Evolutionary conservation across 2,113 vertebrate genomes (phyloP).

Genomic region (Rissa tridactyla): DNA sequence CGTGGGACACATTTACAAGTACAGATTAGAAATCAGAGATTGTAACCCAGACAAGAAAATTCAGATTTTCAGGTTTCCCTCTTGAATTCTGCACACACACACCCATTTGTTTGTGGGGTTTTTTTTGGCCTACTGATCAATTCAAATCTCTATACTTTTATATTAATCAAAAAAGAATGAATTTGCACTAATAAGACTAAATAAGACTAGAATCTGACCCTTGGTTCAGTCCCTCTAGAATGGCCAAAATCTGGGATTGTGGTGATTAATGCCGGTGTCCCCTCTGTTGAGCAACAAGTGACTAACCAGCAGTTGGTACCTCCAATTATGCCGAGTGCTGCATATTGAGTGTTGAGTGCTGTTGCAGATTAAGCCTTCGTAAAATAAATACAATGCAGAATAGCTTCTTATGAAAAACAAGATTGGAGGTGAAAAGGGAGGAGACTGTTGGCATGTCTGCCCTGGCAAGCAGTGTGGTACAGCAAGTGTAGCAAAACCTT

Average conservation of each 20-base stretch:
- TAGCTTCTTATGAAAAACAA: not conserved
- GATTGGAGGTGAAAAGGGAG: not conserved
- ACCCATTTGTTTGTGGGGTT: too few relatives aligned
- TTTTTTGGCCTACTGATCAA: accelerated
- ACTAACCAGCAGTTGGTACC: not conserved
- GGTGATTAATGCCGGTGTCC: not conserved
- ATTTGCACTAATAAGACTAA: not conserved
- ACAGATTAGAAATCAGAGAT: not conserved
- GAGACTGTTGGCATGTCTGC: not conserved
- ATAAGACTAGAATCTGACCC: not conserved
- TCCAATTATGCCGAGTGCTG: not conserved
- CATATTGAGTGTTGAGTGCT: accelerated
- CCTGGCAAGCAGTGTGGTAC: not conserved
- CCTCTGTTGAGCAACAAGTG: not conserved
- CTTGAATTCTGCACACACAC: not conserved
- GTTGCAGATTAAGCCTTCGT: not conserved
- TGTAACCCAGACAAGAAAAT: not conserved
- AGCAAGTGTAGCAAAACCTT: not conserved
- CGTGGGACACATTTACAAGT: not conserved
- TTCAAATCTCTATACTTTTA: not conserved
- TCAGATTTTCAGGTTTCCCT: not conserved
- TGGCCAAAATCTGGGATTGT: not conserved
- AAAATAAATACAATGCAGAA: not conserved
- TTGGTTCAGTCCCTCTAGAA: not conserved
- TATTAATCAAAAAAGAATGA: not conserved